Percentiles rank a stretch among this genome's conserved stretches.
These are phyloP conservation scores for Aporophyla lueneburgensis DNA, from an alignment of 2,888 invertebrate genomes.

Conservation along the genomic window DNA sequence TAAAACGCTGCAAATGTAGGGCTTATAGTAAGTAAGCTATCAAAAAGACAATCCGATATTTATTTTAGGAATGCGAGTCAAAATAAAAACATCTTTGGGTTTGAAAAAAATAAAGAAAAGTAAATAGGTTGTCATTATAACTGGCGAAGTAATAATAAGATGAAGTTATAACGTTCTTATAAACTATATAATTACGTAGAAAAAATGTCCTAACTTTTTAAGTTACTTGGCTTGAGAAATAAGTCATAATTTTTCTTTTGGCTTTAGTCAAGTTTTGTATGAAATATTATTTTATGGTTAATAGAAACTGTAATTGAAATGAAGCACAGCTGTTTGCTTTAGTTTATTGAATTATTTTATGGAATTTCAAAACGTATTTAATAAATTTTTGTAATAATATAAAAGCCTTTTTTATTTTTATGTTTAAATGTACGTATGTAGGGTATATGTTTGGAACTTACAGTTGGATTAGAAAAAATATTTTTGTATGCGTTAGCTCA, in stretches of 20 bases:
- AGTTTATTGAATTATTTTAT: conserved; percentile 4
- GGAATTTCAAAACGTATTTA: neutral
- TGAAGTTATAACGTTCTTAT: neutral
- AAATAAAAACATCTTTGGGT: neutral
- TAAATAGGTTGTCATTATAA: neutral
- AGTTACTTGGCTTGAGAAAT: conserved; percentile 13
- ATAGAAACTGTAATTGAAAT: conserved; percentile 21
- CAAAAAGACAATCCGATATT: neutral
- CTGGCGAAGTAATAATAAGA: neutral
- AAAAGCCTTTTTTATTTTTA: no score
- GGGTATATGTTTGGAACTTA: no score
- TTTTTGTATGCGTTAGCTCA: no score
- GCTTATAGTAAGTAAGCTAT: neutral
- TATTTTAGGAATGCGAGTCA: neutral
- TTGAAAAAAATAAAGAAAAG: neutral
- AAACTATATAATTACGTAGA: neutral
- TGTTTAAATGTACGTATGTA: no score
- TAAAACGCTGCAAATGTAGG: neutral
- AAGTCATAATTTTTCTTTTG: conserved; percentile 19
- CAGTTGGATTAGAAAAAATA: no score
- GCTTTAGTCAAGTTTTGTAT: conserved; percentile 24
- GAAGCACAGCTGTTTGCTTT: conserved; percentile 13
- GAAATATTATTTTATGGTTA: neutral
- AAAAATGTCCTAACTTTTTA: conserved; percentile 26
- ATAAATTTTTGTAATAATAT: no score